Percentiles rank a stretch among this genome's conserved stretches.
phyloP scores from a whole-genome alignment of 2,888 invertebrate species.

The Notodromas monacha region DNA sequence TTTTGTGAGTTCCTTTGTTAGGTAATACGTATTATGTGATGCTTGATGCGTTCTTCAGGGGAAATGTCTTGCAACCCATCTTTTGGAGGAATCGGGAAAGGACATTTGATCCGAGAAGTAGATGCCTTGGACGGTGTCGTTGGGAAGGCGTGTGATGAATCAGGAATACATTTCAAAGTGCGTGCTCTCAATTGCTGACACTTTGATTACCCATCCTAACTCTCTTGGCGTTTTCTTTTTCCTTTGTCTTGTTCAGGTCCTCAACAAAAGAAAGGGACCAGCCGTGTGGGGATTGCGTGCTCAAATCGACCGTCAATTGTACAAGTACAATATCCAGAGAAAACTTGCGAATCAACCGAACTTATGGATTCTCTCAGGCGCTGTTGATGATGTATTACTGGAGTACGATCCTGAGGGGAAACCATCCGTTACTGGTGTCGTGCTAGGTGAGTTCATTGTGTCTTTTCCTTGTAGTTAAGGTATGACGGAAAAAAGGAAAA shows the following conservation, averaged over 20 bases:
- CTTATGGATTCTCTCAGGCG: constrained; percentile 29
- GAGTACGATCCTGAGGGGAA: too few relatives aligned
- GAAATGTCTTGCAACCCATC: constrained; percentile 83
- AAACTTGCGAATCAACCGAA: constrained; percentile 27
- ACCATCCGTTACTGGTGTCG: constrained; percentile 9
- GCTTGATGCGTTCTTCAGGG: too few relatives aligned
- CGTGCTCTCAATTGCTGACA: too few relatives aligned
- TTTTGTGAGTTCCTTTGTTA: too few relatives aligned
- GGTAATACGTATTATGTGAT: too few relatives aligned
- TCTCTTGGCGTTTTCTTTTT: too few relatives aligned
- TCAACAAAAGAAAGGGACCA: constrained; percentile 49
- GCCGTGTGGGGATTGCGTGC: constrained; percentile 65
- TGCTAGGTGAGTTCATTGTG: constrained; percentile 17
- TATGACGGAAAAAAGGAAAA: too few relatives aligned
- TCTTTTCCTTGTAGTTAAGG: not conserved
- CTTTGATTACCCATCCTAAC: too few relatives aligned
- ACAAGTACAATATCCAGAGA: constrained; percentile 36
- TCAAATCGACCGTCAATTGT: constrained; percentile 49
- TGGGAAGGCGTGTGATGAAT: constrained; percentile 39
- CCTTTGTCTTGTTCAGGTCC: constrained; percentile 20
- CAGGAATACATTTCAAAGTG: too few relatives aligned
- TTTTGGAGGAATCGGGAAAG: constrained; percentile 71
- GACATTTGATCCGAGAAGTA: constrained; percentile 49
- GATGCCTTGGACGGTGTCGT: constrained; percentile 64
- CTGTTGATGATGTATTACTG: constrained; percentile 44